phyloP scores from a whole-genome alignment of 30 jellyfish, hydroid and myxozoan genomes.

The Haliclystus octoradiatus region DNA sequence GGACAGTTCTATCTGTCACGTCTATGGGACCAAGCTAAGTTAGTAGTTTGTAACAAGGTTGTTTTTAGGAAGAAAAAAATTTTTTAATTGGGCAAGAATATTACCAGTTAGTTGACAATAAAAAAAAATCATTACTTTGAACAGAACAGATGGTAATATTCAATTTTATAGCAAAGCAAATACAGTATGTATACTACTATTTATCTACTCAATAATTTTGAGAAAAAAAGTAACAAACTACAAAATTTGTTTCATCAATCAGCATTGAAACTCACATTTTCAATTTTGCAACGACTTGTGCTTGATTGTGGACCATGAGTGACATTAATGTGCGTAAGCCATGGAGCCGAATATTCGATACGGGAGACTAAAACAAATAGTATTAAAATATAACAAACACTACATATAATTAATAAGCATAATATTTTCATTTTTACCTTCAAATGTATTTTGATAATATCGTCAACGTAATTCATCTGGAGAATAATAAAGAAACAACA shows the following conservation, averaged over 20 bases:
- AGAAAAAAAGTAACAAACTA: no score
- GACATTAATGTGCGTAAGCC: slow-evolving; percentile 22
- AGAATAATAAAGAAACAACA: background rate
- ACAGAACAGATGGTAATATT: no score
- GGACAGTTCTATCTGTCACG: no score
- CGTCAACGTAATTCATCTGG: slow-evolving; percentile 27
- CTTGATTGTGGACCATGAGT: slow-evolving; percentile 36
- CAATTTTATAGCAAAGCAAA: no score
- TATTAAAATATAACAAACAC: background rate
- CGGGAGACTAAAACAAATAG: slow-evolving; percentile 21
- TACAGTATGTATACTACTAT: no score
- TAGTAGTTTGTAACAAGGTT: no score
- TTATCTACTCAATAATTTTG: no score
- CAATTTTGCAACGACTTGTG: slow-evolving; percentile 20
- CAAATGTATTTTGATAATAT: slow-evolving; percentile 18
- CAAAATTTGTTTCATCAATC: background rate
- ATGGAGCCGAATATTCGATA: slow-evolving; percentile 19
- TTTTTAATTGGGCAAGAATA: no score
- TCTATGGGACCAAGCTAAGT: no score
- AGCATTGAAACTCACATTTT: slow-evolving; percentile 17
- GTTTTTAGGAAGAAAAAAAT: no score
- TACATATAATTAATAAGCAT: background rate
- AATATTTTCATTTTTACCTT: slow-evolving; percentile 18
- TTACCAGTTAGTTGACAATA: no score
- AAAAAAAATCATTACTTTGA: no score